Percentiles rank a stretch among this genome's conserved stretches.
These are phyloP conservation scores for Tinea pellionella DNA, from an alignment of 2,888 invertebrate genomes.

Conservation along the genomic window DNA sequence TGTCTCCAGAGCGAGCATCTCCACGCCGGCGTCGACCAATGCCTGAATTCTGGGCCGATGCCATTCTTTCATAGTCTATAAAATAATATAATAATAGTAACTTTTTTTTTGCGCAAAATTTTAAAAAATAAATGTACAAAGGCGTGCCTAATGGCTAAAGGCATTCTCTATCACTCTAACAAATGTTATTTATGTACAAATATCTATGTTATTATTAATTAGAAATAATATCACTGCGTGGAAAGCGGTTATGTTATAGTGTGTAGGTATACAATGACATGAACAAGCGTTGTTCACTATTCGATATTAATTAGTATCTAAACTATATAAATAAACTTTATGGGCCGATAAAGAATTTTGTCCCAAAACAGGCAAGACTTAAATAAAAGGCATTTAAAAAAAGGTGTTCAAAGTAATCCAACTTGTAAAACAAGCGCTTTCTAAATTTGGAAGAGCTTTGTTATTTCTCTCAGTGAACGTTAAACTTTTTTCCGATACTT, in stretches of 20 bases:
- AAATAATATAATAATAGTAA: no score
- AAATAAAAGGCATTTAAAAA: not conserved
- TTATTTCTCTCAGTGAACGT: conserved; percentile 4
- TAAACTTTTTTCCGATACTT: conserved; percentile 12
- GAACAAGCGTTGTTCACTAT: no score
- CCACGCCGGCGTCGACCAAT: conserved; percentile 83
- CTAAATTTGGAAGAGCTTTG: conserved; percentile 5
- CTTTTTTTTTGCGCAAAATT: no score
- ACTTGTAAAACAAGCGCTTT: not conserved
- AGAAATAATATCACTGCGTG: no score
- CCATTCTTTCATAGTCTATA: conserved; percentile 80
- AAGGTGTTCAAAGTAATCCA: not conserved
- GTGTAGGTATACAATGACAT: no score
- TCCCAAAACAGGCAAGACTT: not conserved
- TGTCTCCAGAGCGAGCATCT: conserved; percentile 90
- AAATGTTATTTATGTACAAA: not conserved
- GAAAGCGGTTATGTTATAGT: no score
- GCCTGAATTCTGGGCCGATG: conserved; percentile 85
- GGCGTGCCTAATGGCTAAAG: no score
- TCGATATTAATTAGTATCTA: no score
- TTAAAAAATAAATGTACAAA: no score
- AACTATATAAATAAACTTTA: not conserved
- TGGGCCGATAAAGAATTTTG: not conserved
- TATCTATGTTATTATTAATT: not conserved
- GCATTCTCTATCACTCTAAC: no score